Conservation (phyloP, 2,797 vertebrate species). For the Pseudochirops cupreus region DNA sequence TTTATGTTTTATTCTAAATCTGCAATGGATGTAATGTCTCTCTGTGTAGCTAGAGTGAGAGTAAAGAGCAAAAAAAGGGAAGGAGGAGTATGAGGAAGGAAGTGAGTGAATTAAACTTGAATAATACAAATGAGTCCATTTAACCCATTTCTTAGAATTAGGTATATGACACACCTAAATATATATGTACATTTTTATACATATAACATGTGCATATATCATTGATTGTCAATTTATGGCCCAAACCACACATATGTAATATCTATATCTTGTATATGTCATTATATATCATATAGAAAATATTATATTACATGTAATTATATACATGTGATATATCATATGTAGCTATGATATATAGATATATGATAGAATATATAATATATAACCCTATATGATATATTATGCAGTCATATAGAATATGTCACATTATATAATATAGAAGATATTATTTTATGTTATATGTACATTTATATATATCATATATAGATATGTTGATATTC, state of each 20-base stretch:
- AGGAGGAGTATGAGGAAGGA: neutral
- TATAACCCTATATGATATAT: no score
- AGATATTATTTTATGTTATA: neutral
- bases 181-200: neutral
- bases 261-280: neutral
- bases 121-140: constrained; percentile 15
- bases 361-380: no score
- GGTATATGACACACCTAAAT: constrained; percentile 4
- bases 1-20: no score
- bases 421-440: neutral
- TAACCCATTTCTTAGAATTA: neutral
- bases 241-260: neutral
- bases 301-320: neutral
- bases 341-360: neutral
- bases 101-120: neutral
- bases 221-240: neutral
- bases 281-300: neutral
- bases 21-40: neutral
- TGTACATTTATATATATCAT: neutral
- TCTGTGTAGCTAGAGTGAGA: neutral
- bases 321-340: neutral
- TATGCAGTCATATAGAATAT: no score
- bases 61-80: neutral
- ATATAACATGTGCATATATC: neutral
- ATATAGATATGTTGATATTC: neutral